phyloP scores from a whole-genome alignment of 2,797 vertebrate genomes.

The Dryobates pubescens region DNA sequence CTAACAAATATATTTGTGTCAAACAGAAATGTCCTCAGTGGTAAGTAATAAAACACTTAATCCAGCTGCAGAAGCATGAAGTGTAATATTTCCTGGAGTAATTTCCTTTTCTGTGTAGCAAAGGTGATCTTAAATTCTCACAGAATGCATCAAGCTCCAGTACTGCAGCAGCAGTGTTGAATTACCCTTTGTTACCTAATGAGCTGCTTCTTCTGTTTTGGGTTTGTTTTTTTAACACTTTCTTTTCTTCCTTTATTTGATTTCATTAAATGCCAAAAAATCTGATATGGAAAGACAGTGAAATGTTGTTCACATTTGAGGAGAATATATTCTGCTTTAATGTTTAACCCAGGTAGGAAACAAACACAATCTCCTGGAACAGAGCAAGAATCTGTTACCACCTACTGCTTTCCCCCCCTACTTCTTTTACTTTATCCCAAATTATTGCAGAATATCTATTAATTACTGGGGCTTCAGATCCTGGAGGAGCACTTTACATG shows the following conservation, averaged over 20 bases:
- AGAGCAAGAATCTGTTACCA: background rate
- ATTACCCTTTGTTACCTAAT: slow-evolving; percentile 19
- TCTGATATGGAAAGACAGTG: background rate
- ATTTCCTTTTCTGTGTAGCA: slow-evolving; percentile 40
- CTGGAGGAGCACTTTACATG: background rate
- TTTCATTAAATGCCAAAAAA: background rate
- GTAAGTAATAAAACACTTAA: slow-evolving; percentile 71
- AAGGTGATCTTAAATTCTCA: slow-evolving; percentile 43
- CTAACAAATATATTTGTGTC: slow-evolving; percentile 67
- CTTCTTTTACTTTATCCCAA: background rate
- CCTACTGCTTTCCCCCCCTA: background rate
- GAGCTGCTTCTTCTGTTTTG: background rate
- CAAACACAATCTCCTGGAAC: background rate
- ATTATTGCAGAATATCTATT: background rate
- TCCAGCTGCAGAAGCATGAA: slow-evolving; percentile 54
- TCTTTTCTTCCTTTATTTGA: background rate
- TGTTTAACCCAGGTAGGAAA: background rate
- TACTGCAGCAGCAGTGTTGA: slow-evolving; percentile 5
- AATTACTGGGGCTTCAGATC: background rate
- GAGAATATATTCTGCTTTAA: background rate
- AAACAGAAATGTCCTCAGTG: slow-evolving; percentile 54
- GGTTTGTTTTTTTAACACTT: background rate
- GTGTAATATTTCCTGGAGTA: slow-evolving; percentile 47
- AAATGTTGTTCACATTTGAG: background rate
- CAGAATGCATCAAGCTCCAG: background rate